A percentile compares a stretch with the other conserved stretches of the same genome.
phyloP scores from a whole-genome alignment of 2,888 invertebrate genomes.

The Sphaeridia pumilis region DNA sequence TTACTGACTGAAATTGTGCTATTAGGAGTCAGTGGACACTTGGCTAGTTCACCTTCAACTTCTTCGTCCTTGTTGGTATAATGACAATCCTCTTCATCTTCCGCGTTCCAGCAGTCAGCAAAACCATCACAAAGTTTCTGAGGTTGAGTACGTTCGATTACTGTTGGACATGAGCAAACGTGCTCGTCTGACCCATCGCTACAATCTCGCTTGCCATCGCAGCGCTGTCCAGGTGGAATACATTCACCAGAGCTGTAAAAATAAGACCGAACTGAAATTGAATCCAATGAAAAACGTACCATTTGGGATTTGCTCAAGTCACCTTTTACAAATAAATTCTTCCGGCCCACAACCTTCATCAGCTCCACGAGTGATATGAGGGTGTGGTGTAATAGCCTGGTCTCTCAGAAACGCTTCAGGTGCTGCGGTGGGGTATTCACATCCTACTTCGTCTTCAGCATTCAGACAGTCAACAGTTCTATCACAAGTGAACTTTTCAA shows the following conservation, averaged over 20 bases:
- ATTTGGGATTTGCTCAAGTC: neutral
- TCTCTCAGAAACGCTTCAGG: conserved; percentile 4
- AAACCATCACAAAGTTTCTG: conserved; percentile 55
- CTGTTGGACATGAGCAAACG: conserved; percentile 6
- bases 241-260: conserved; percentile 9
- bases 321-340: conserved; percentile 17
- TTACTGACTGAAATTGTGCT: neutral
- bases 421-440: conserved; percentile 39
- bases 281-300: neutral
- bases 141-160: conserved; percentile 32
- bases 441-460: conserved; percentile 68
- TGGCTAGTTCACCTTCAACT: neutral
- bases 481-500: conserved; percentile 55
- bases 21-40: conserved; percentile 6
- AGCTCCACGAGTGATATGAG: conserved; percentile 1
- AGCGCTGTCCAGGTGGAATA: conserved; percentile 2
- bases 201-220: conserved; percentile 10
- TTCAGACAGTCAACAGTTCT: conserved; percentile 61
- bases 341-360: conserved; percentile 1
- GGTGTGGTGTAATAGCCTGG: conserved; percentile 3
- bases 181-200: conserved; percentile 13
- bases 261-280: neutral
- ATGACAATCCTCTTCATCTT: conserved; percentile 8
- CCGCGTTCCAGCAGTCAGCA: conserved; percentile 51
- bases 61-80: neutral